A percentile compares a stretch with the other conserved stretches of the same genome.
Conservation (phyloP, 2,888 invertebrate genomes). For the Archips crataeganus region DNA sequence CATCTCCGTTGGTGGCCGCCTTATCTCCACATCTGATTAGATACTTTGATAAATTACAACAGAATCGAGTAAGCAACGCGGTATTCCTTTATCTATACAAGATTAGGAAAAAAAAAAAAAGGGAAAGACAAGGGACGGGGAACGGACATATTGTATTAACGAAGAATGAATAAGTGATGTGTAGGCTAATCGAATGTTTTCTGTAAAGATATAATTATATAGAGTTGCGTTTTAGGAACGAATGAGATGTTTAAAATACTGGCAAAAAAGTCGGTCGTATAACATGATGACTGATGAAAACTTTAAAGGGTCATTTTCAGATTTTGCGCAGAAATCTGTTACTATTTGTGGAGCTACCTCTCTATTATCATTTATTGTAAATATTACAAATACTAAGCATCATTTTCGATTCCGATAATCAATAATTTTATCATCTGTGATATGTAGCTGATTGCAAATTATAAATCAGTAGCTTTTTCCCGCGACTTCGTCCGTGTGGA, state of each 20-base stretch:
- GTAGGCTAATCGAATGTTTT: neutral
- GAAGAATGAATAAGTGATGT: constrained; percentile 18
- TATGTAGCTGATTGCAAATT: too few species aligned
- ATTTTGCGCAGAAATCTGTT: too few species aligned
- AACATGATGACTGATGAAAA: too few species aligned
- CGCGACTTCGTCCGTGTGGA: too few species aligned
- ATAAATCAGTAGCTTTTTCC: too few species aligned
- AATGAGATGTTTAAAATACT: neutral
- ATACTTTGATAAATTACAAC: constrained; percentile 72
- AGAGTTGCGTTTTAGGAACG: neutral
- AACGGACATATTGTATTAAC: constrained; percentile 40
- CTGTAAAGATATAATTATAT: neutral
- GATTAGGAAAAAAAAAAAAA: constrained; percentile 58
- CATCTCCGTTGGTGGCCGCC: constrained; percentile 66
- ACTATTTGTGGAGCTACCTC: too few species aligned
- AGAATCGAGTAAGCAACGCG: constrained; percentile 62
- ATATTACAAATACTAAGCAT: too few species aligned
- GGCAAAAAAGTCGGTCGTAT: too few species aligned
- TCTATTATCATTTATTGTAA: too few species aligned
- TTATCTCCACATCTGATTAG: constrained; percentile 57
- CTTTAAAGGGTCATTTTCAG: too few species aligned
- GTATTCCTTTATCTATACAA: constrained; percentile 47
- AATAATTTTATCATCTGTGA: too few species aligned
- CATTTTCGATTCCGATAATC: too few species aligned
- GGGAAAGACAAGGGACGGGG: constrained; percentile 49